A percentile compares a stretch with the other conserved stretches of the same genome.
phyloP scores from a whole-genome alignment of 2,113 vertebrate genomes.

The Xenopus borealis region DNA sequence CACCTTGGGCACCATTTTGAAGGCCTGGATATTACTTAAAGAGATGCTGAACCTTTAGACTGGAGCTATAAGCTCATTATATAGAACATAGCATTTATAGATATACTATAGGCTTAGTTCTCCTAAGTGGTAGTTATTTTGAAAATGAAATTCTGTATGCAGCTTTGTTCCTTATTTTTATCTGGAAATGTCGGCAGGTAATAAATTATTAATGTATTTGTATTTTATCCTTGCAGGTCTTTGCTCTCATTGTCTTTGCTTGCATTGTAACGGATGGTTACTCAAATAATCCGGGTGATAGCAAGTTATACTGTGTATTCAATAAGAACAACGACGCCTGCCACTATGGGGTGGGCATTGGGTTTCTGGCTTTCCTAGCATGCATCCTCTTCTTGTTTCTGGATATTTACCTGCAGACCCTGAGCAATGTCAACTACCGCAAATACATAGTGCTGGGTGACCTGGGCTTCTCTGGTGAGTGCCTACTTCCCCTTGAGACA shows the following conservation, averaged over 20 bases:
- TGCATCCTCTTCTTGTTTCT: slow-evolving; percentile 76
- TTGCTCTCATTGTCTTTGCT: slow-evolving; percentile 83
- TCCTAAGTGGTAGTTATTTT: too few relatives aligned
- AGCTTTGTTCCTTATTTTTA: too few relatives aligned
- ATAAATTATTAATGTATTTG: background rate
- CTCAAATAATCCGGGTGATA: rapidly evolving
- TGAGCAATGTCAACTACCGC: slow-evolving; percentile 80
- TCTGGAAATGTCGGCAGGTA: too few relatives aligned
- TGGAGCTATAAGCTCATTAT: too few relatives aligned
- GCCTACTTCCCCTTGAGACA: background rate
- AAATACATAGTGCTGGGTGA: slow-evolving; percentile 80
- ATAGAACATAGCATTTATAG: too few relatives aligned
- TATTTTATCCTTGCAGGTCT: slow-evolving; percentile 66
- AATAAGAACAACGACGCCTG: slow-evolving; percentile 76
- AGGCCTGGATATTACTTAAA: too few relatives aligned
- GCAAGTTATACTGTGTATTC: slow-evolving; percentile 65
- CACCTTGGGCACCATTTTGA: too few relatives aligned
- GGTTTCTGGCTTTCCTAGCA: slow-evolving; percentile 82
- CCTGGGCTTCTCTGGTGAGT: slow-evolving; percentile 80
- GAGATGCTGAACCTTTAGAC: too few relatives aligned
- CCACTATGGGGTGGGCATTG: slow-evolving; percentile 76
- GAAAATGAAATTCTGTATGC: too few relatives aligned
- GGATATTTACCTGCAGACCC: slow-evolving; percentile 78
- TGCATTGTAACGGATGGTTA: slow-evolving; percentile 87
- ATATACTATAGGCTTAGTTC: too few relatives aligned